Percentiles rank a stretch among this genome's conserved stretches.
Evolutionary conservation across 37 sponge, comb jelly and placozoan genomes (phyloP).

Genomic region (Haliclona indistincta): DNA sequence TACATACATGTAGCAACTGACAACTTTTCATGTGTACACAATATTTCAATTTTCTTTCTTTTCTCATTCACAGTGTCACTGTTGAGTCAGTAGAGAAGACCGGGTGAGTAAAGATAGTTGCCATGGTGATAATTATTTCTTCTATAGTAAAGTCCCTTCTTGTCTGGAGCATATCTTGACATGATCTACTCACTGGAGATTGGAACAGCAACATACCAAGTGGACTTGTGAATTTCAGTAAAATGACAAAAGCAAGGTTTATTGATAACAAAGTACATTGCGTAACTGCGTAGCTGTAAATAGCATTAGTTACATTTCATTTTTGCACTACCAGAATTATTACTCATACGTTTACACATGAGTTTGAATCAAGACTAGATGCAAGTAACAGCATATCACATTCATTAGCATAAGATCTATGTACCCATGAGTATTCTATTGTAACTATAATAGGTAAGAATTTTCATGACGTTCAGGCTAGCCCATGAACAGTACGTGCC

Average conservation of each 20-base stretch:
- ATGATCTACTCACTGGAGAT: conserved; percentile 75
- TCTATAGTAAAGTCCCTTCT: conserved; percentile 53
- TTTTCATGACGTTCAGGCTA: no score
- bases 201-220: conserved; percentile 56
- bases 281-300: no score
- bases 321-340: conserved; percentile 48
- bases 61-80: conserved; percentile 1
- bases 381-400: conserved; percentile 50
- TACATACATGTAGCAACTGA: no score
- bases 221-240: conserved; percentile 86
- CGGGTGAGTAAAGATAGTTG: background rate
- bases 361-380: conserved; percentile 54
- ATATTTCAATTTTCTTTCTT: conserved; percentile 15
- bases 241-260: conserved; percentile 79
- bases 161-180: conserved; percentile 85
- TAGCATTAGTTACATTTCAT: conserved; percentile 15
- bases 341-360: conserved; percentile 1
- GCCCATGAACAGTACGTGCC: no score
- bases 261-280: no score
- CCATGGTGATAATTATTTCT: background rate
- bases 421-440: no score
- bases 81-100: conserved; percentile 1
- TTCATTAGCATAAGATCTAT: no score
- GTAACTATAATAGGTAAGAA: no score
- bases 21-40: no score